A percentile compares a stretch with the other conserved stretches of the same genome.
Conservation (phyloP, 2,113 vertebrate species). For the Tapirus terrestris region DNA sequence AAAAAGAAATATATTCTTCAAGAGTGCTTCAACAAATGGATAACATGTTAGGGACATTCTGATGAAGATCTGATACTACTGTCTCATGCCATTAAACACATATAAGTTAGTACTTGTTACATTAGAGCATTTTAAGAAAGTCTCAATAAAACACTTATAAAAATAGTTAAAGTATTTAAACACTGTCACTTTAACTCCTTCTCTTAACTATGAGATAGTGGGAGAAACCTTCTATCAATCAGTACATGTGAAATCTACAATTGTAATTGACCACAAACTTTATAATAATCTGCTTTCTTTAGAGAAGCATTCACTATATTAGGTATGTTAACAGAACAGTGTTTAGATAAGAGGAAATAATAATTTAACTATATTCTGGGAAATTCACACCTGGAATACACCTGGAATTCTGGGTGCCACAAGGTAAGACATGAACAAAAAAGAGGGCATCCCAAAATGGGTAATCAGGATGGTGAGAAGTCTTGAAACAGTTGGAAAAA, state of each 20-base stretch:
- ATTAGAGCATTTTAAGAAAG: slow-evolving; percentile 25
- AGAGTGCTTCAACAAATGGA: neutral
- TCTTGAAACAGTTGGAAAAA: slow-evolving; percentile 23
- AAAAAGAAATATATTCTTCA: slow-evolving; percentile 30
- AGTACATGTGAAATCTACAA: neutral
- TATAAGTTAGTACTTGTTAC: slow-evolving; percentile 28
- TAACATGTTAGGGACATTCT: neutral
- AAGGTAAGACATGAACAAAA: slow-evolving; percentile 48
- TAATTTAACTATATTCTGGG: slow-evolving; percentile 47
- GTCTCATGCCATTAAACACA: neutral
- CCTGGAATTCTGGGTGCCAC: slow-evolving; percentile 58
- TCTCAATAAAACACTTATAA: slow-evolving; percentile 1
- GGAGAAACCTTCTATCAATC: neutral
- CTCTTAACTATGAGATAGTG: neutral
- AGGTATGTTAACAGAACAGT: slow-evolving; percentile 6
- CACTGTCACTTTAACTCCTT: slow-evolving; percentile 3
- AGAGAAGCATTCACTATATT: neutral
- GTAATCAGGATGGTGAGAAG: slow-evolving; percentile 29
- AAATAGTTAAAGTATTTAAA: slow-evolving; percentile 24
- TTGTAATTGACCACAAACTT: neutral
- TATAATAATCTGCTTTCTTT: neutral
- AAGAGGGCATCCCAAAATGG: slow-evolving; percentile 32
- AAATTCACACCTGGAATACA: slow-evolving; percentile 50
- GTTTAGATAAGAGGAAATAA: slow-evolving; percentile 39
- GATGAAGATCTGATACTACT: neutral